These are phyloP conservation scores for Gryon sp. DNA, from an alignment of 1,140 invertebrate species.

Conservation along the genomic window DNA sequence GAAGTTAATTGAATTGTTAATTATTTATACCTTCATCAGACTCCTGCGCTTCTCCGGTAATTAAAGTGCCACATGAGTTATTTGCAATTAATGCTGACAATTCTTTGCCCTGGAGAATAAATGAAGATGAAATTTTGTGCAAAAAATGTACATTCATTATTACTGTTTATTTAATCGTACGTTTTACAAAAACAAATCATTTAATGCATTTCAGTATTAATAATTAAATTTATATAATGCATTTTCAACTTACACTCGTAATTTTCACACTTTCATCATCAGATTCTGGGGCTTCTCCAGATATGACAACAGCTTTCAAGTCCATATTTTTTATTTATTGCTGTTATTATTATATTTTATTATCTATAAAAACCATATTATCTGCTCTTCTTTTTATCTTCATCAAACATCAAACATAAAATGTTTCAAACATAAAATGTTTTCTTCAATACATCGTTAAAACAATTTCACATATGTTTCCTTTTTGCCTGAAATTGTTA, in stretches of 20 bases:
- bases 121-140: too few species aligned
- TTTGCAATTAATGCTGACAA: conserved; percentile 64
- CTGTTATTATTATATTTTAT: not conserved
- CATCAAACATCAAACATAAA: too few species aligned
- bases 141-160: too few species aligned
- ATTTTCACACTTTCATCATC: conserved; percentile 74
- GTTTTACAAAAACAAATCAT: too few species aligned
- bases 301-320: conserved; percentile 74
- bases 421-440: too few species aligned
- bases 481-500: too few species aligned
- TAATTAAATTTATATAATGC: not conserved
- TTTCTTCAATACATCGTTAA: too few species aligned
- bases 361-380: too few species aligned
- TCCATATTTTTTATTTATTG: conserved; percentile 61
- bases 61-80: conserved; percentile 74
- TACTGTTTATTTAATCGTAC: too few species aligned
- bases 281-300: conserved; percentile 78
- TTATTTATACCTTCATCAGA: conserved; percentile 73
- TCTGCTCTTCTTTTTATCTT: too few species aligned
- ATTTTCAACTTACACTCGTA: conserved; percentile 66
- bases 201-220: not conserved
- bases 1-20: conserved; percentile 1
- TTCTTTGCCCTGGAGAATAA: conserved; percentile 66
- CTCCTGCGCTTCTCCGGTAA: conserved; percentile 76
- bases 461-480: too few species aligned